A percentile compares a stretch with the other conserved stretches of the same genome.
Conservation (phyloP, 2,888 invertebrate genomes). For the Caprella mutica region DNA sequence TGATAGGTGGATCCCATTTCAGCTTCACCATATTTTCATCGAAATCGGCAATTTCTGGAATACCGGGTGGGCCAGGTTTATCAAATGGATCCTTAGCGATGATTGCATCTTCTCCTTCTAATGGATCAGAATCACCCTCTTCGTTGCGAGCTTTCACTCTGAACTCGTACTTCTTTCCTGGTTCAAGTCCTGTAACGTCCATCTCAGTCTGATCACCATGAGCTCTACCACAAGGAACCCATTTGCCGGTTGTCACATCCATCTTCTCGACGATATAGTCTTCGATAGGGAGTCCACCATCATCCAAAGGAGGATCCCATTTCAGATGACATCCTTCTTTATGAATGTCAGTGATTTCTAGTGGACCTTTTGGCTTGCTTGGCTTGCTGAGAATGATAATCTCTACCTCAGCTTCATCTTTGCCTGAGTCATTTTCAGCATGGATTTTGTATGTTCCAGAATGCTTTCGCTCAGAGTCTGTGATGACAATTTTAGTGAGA, state of each 20-base stretch:
- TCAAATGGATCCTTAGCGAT: constrained; percentile 97
- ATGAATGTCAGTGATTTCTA: constrained; percentile 79
- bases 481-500: constrained; percentile 70
- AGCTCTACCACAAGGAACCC: constrained; percentile 35
- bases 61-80: constrained; percentile 71
- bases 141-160: constrained; percentile 92
- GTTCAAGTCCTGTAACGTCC: constrained; percentile 76
- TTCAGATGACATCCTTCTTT: constrained; percentile 85
- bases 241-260: constrained; percentile 60
- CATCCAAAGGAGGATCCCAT: constrained; percentile 93
- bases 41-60: constrained; percentile 82
- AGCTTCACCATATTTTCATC: constrained; percentile 79
- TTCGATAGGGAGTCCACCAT: constrained; percentile 82
- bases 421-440: constrained; percentile 85
- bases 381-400: constrained; percentile 71
- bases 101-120: constrained; percentile 67
- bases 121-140: constrained; percentile 91
- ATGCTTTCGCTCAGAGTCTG: constrained; percentile 68
- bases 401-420: constrained; percentile 87
- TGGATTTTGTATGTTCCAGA: constrained; percentile 81
- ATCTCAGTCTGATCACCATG: constrained; percentile 64
- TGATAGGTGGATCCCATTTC: constrained; percentile 79
- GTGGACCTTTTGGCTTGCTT: constrained; percentile 76
- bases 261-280: constrained; percentile 90
- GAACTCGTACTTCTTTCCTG: constrained; percentile 94